These are phyloP conservation scores for Mylabris phalerata DNA, from an alignment of 1,140 invertebrate species.

Conservation along the genomic window DNA sequence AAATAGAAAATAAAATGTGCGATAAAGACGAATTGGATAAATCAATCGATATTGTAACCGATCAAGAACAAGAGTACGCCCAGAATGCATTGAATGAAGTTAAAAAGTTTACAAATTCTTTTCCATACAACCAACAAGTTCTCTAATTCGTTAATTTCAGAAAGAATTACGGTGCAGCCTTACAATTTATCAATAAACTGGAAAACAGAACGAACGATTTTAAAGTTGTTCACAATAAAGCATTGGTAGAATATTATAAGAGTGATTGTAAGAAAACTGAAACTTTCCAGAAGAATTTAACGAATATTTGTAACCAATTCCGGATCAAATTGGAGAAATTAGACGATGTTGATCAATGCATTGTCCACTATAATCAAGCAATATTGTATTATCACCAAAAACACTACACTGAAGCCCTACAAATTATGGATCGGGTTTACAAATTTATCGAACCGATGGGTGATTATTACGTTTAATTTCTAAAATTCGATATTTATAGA, in stretches of 20 bases:
- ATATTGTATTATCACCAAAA: slow-evolving; percentile 72
- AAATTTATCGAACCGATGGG: slow-evolving; percentile 69
- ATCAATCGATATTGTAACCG: slow-evolving; percentile 22
- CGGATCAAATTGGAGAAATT: slow-evolving; percentile 48
- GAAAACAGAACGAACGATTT: slow-evolving; percentile 53
- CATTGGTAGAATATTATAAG: slow-evolving; percentile 64
- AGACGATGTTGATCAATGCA: slow-evolving; percentile 66
- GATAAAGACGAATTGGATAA: slow-evolving; percentile 25
- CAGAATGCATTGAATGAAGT: slow-evolving; percentile 36
- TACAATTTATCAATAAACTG: slow-evolving; percentile 54
- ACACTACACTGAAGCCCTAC: slow-evolving; percentile 67
- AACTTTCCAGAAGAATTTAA: slow-evolving; percentile 60
- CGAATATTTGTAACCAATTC: slow-evolving; percentile 53
- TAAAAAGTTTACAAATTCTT: slow-evolving; percentile 32
- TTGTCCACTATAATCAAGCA: slow-evolving; percentile 74
- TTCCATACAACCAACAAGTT: not conserved
- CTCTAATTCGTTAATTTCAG: slow-evolving; percentile 26
- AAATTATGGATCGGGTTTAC: slow-evolving; percentile 67
- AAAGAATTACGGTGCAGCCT: slow-evolving; percentile 49
- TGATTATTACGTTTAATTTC: slow-evolving; percentile 27
- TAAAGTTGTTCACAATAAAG: slow-evolving; percentile 67
- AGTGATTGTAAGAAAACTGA: slow-evolving; percentile 64
- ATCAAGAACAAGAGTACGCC: slow-evolving; percentile 36
- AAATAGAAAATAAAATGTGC: slow-evolving; percentile 8
- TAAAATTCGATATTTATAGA: not conserved